Base-by-base conservation (phyloP, 2,888 invertebrate genomes). In the Pardosa pseudoannulata region DNA sequence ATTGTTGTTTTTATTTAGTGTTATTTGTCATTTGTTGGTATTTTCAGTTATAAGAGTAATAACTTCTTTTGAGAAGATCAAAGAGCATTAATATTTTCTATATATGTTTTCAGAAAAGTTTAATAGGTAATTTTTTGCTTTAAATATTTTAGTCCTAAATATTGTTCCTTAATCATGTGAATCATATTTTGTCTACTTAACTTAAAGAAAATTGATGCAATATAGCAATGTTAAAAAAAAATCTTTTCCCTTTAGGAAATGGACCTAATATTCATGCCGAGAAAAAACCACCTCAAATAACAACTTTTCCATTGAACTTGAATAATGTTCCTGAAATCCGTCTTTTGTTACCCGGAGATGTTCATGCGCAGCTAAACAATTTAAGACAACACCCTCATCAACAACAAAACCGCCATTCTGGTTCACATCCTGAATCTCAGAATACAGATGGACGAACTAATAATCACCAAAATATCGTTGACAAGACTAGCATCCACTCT, bases 241-340 rank as follows among this genome's bases (percentile, higher is more conserved):
- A n/a, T 11, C 23, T n/a, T 5, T 67, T 68, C 46, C 31, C 31
- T 32, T 11, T 13, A 31, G 83, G 76, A 46, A 23, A 56, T 46
- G 32, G 67, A 46, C 19, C 70, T 16, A 50, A 71, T 27, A 68
- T 68, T 5, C 75, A 68, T 19, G 65, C 76, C 46, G 76, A 76
- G 0, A 83, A 83, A 41, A 65, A 73, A 16, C 1, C 72, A n/a
- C 50, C 81, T 29, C 75, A 82, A 27, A 36, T 85, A 19, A 31
- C 67, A 1, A 74, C 85, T 9, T 31, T 79, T 27, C 85, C 85
- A 13, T 31, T 85, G 16, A 73, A 23, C 13, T 19, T 86, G 1
- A 79, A 79, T 31, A 73, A 86, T 36, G 86, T 86, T 64, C 79
- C 79, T 6, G 86, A 86, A 71, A 86, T 86, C 16, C 50, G 79